Conservation (phyloP, 2,113 vertebrate species). For the Crypturellus undulatus region DNA sequence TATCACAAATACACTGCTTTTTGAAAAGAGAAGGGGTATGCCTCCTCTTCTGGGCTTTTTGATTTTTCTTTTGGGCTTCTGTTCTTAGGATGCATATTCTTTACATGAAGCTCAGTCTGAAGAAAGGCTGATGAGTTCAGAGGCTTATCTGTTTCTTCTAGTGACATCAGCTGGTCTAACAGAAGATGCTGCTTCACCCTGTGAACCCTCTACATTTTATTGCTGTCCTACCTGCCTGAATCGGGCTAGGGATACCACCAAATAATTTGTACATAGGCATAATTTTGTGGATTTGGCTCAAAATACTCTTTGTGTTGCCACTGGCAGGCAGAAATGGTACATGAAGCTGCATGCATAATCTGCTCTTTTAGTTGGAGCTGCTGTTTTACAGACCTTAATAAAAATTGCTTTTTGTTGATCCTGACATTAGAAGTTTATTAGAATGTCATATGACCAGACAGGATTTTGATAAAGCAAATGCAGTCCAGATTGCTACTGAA, state of each 20-base stretch:
- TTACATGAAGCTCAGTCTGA: not conserved
- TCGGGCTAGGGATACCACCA: not conserved
- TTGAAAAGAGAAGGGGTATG: not conserved
- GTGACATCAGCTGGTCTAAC: not conserved
- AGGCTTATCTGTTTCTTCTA: not conserved
- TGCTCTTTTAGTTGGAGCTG: not conserved
- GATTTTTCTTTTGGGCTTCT: not conserved
- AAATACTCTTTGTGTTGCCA: not conserved
- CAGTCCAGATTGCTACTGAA: not conserved
- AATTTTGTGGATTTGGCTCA: not conserved
- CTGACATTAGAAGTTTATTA: not conserved
- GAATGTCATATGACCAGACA: not conserved
- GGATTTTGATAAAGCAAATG: not conserved
- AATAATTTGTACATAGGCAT: not conserved
- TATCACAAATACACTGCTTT: rapidly evolving
- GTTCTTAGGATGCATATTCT: rapidly evolving
- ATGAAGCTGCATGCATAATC: not conserved
- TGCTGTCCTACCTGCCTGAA: not conserved
- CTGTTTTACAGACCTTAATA: not conserved
- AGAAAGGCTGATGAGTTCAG: not conserved
- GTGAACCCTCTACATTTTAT: not conserved
- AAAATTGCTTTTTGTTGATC: not conserved
- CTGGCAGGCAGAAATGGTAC: not conserved
- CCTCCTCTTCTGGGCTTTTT: rapidly evolving
- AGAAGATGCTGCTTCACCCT: not conserved